phyloP scores from a whole-genome alignment of 1,140 invertebrate genomes.

The Pogonognathellus flavescens region DNA sequence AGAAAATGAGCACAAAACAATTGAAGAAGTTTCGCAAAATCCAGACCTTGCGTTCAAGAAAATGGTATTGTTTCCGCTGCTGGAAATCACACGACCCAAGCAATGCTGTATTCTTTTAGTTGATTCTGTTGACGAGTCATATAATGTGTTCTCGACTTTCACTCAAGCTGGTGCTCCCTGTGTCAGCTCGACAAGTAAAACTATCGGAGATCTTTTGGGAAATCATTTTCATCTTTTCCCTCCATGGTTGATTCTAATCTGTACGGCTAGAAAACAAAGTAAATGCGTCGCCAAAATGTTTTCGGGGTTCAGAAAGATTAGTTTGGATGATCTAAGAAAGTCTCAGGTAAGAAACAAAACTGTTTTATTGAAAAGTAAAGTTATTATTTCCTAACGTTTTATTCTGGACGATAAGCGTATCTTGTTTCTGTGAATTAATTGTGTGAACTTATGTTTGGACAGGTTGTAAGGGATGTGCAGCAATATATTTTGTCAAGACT shows the following conservation, averaged over 20 bases:
- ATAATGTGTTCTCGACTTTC: slow-evolving; percentile 56
- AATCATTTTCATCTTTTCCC: slow-evolving; percentile 94
- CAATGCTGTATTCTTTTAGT: slow-evolving; percentile 88
- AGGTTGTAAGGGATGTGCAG: slow-evolving; percentile 86
- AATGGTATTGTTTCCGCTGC: slow-evolving; percentile 85
- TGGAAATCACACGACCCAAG: slow-evolving; percentile 84
- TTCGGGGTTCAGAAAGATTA: slow-evolving; percentile 93
- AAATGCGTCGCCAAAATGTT: slow-evolving; percentile 91
- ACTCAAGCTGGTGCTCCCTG: slow-evolving; percentile 61
- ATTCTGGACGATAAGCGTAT: neutral
- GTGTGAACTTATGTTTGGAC: slow-evolving; percentile 25
- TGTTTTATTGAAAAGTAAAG: no score
- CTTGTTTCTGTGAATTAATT: slow-evolving; percentile 14
- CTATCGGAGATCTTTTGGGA: slow-evolving; percentile 87
- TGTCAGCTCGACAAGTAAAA: slow-evolving; percentile 71
- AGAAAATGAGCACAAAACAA: slow-evolving; percentile 73
- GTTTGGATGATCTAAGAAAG: slow-evolving; percentile 89
- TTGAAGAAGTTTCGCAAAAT: slow-evolving; percentile 71
- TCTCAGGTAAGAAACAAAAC: slow-evolving; percentile 78
- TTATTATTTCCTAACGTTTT: neutral
- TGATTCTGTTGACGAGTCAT: slow-evolving; percentile 90
- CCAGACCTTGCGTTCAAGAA: slow-evolving; percentile 93
- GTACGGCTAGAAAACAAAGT: slow-evolving; percentile 86
- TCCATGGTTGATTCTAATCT: slow-evolving; percentile 91
- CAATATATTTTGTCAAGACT: slow-evolving; percentile 93